Evolutionary conservation across 2,797 vertebrate genomes (phyloP).

Genomic region (Serranus cabrilla): DNA sequence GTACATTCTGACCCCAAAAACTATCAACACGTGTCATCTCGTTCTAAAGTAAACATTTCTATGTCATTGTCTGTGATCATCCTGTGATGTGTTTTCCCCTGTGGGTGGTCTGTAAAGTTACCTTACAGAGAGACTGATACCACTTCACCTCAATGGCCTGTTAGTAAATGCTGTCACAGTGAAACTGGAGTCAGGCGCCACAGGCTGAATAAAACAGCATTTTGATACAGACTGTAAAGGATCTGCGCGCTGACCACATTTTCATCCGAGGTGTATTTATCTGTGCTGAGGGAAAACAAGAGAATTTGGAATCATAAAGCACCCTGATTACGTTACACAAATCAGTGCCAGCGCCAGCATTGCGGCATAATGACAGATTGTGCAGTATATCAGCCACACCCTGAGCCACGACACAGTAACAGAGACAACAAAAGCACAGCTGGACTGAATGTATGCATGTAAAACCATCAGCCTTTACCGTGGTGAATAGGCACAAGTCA

Average conservation of each 20-base stretch:
- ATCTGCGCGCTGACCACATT: slow-evolving; percentile 32
- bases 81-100: slow-evolving; percentile 52
- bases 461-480: slow-evolving; percentile 42
- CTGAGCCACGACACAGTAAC: slow-evolving; percentile 47
- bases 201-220: slow-evolving; percentile 49
- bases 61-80: slow-evolving; percentile 62
- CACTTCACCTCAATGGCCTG: slow-evolving; percentile 47
- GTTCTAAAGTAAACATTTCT: slow-evolving; percentile 54
- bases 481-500: slow-evolving; percentile 62
- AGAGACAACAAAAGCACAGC: slow-evolving; percentile 80
- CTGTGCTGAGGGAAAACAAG: slow-evolving; percentile 51
- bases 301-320: slow-evolving; percentile 60
- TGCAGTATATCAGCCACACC: slow-evolving; percentile 66
- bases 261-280: slow-evolving; percentile 43
- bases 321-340: slow-evolving; percentile 63
- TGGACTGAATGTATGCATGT: slow-evolving; percentile 66
- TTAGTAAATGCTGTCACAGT: slow-evolving; percentile 62
- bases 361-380: slow-evolving; percentile 64
- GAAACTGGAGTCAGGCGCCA: slow-evolving; percentile 55
- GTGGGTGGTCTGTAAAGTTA: slow-evolving; percentile 80
- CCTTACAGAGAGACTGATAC: slow-evolving; percentile 56
- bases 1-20: slow-evolving; percentile 37
- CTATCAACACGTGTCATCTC: slow-evolving; percentile 49
- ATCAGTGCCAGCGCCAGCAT: slow-evolving; percentile 40
- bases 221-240: slow-evolving; percentile 44